Evolutionary conservation across 2,888 invertebrate species (phyloP).

Genomic region (Oscheius sp.): DNA sequence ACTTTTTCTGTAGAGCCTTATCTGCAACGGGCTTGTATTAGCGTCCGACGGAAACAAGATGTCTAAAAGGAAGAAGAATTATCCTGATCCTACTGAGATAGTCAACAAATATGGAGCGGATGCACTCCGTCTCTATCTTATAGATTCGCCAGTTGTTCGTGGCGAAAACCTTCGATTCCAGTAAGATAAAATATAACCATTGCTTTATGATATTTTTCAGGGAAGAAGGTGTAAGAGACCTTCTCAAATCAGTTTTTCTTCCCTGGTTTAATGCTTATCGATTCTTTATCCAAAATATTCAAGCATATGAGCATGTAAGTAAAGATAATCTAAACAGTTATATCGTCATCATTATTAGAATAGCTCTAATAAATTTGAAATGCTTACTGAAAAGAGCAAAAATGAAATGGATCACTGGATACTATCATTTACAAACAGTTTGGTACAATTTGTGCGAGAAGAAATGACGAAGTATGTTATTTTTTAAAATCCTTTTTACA

Average conservation of each 20-base stretch:
- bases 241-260: constrained; percentile 95
- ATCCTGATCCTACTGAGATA: constrained; percentile 91
- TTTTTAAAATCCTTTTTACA: not conserved
- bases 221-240: constrained; percentile 94
- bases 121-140: constrained; percentile 92
- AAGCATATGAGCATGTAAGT: constrained; percentile 80
- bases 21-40: constrained; percentile 93
- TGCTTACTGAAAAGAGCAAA: constrained; percentile 58
- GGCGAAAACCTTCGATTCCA: constrained; percentile 91
- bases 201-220: constrained; percentile 76
- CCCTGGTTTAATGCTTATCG: constrained; percentile 87
- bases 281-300: constrained; percentile 92
- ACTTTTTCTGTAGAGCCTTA: constrained; percentile 81
- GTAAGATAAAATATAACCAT: constrained; percentile 19
- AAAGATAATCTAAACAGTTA: not conserved
- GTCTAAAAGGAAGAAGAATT: constrained; percentile 98
- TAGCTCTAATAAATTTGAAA: constrained; percentile 49
- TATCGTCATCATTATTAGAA: constrained; percentile 54
- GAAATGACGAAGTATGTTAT: constrained; percentile 82
- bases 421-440: constrained; percentile 91
- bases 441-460: constrained; percentile 86
- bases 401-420: constrained; percentile 99
- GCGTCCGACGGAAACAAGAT: constrained; percentile 97
- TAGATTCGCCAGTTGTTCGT: constrained; percentile 96
- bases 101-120: constrained; percentile 94